Base-by-base conservation (phyloP, 2,113 vertebrate species). In the Ardeotis arabs region DNA sequence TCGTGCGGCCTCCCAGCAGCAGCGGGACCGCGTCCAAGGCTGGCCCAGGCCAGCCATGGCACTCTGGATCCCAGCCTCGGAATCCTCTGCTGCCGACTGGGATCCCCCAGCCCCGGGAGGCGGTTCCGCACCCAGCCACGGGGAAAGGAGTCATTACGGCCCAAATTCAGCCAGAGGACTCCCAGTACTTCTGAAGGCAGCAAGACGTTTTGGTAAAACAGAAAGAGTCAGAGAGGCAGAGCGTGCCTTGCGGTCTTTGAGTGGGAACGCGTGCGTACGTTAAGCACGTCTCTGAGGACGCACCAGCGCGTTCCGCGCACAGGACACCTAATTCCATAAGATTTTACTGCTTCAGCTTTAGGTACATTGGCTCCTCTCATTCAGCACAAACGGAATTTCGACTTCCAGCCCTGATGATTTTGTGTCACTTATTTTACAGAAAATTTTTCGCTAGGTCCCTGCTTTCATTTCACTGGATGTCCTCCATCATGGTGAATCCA, bases 231-330 rank as follows among this genome's bases (percentile, higher is more conserved):
- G 17, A 18, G 13, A 3, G 11, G 41, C 11, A 14, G 60, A 33
- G 39, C 7, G 11, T 20, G 35, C 35, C 3, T 20, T 6, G 4
- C 1, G 7, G 69, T 12, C 23, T 21, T 15, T 8, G 23, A 53
- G 27, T 10, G 16, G 24, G 29, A 49, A 27, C 0, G 0, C 2
- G 0, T 3, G 16, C 12, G 1, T 4, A 3, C 1, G 17, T 14
- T 7, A 10, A 8, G 39, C 20, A 12, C 2, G 15, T 24, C 78
- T 23, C 59, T 2, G 41, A 39, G 78, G 87, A 15, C 6, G 33
- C 28, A 6, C 29, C 17, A 7, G 76, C 37, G 5, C 1, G 3
- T 16, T 37, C 39, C 33, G 50, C 33, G 15, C 62, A 7, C 5
- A 2, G 12, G 21, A 9, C 17, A 24, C 6, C 29, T 7, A 1